Conservation (phyloP, 2,113 vertebrate genomes). For the Notothenia coriiceps region DNA sequence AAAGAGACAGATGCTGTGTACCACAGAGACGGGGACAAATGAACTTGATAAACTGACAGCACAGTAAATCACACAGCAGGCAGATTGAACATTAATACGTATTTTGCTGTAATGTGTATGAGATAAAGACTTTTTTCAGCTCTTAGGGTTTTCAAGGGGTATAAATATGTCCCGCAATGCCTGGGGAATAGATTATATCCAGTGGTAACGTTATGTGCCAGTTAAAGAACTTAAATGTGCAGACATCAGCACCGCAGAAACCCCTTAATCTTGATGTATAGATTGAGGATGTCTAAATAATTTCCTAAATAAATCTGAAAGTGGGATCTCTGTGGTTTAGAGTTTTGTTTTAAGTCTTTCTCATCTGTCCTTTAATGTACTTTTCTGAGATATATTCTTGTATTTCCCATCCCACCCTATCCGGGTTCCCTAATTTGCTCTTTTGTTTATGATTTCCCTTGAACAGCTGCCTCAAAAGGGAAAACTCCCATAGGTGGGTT, state of each 20-base stretch:
- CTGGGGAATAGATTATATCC: constrained; percentile 60
- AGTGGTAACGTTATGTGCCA: constrained; percentile 27
- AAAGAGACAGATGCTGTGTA: constrained; percentile 42
- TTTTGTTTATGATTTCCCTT: constrained; percentile 69
- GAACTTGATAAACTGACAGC: constrained; percentile 20
- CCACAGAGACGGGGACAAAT: constrained; percentile 31
- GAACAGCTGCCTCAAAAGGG: constrained; percentile 22
- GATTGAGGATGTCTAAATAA: constrained; percentile 33
- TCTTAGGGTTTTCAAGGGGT: not conserved
- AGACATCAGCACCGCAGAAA: constrained; percentile 36
- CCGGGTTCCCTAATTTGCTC: constrained; percentile 48
- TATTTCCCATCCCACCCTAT: constrained; percentile 67
- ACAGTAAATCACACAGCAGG: constrained; percentile 42
- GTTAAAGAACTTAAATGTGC: constrained; percentile 40
- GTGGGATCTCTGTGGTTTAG: constrained; percentile 34
- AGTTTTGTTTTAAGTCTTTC: constrained; percentile 21
- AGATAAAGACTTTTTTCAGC: not conserved
- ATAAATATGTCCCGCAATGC: constrained; percentile 1
- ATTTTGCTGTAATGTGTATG: constrained; percentile 21
- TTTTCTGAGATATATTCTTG: constrained; percentile 39
- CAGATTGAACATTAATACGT: constrained; percentile 2
- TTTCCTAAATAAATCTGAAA: constrained; percentile 41
- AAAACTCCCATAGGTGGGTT: constrained; percentile 73
- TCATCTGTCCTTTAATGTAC: constrained; percentile 41
- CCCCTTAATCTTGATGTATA: constrained; percentile 18